Percentiles rank a stretch among this genome's conserved stretches.
phyloP scores from a whole-genome alignment of 2,888 invertebrate genomes.

The Plebejus anna region DNA sequence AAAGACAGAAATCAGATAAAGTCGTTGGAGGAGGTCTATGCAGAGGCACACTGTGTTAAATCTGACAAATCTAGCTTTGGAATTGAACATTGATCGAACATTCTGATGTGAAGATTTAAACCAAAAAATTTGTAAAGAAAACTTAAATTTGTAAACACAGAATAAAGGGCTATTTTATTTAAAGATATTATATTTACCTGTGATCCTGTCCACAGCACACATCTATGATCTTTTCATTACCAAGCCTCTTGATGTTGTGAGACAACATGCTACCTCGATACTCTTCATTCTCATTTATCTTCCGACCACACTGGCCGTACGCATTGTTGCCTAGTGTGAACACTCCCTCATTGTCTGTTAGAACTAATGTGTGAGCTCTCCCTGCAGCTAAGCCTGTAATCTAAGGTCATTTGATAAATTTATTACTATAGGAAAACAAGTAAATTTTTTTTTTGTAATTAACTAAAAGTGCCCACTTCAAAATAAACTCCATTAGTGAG shows the following conservation, averaged over 20 bases:
- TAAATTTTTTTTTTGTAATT: no score
- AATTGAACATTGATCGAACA: no score
- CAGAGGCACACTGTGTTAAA: no score
- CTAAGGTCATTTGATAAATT: slow-evolving; percentile 41
- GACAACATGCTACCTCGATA: slow-evolving; percentile 84
- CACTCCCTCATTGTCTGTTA: slow-evolving; percentile 89
- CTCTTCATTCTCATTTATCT: slow-evolving; percentile 86
- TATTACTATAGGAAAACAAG: no score
- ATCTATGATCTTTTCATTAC: slow-evolving; percentile 81
- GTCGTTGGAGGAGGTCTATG: no score
- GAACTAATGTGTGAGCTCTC: slow-evolving; percentile 89
- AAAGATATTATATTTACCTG: slow-evolving; percentile 54
- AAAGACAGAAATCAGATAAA: no score
- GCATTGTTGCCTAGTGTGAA: slow-evolving; percentile 94
- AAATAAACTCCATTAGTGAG: not conserved
- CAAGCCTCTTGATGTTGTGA: slow-evolving; percentile 82
- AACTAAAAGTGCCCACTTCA: no score
- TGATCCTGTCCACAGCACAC: slow-evolving; percentile 96
- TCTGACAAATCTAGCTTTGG: no score
- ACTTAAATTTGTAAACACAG: no score
- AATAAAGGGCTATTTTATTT: no score
- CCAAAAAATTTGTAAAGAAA: no score
- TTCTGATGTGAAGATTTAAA: no score
- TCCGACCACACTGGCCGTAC: slow-evolving; percentile 95
- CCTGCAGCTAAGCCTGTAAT: slow-evolving; percentile 85